Percentiles rank a stretch among this genome's conserved stretches.
phyloP scores from a whole-genome alignment of 2,113 vertebrate genomes.

The Gallinago undulata region DNA sequence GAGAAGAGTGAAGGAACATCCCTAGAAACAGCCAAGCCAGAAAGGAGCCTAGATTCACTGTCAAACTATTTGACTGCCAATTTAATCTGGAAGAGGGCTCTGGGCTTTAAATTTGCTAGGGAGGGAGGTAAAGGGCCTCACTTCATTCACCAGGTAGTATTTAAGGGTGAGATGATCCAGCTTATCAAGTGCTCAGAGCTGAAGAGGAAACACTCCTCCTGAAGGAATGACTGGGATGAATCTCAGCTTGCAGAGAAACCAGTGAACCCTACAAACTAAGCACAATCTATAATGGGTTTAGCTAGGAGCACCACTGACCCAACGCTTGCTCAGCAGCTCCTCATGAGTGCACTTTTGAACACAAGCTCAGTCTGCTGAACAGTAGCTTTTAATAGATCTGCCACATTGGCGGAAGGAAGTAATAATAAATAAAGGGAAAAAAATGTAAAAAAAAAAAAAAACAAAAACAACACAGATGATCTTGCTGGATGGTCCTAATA shows the following conservation, averaged over 20 bases:
- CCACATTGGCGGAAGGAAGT: not conserved
- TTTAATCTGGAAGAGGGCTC: not conserved
- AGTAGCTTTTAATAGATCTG: not conserved
- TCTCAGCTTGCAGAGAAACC: not conserved
- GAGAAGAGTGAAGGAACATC: not conserved
- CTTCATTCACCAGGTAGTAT: not conserved
- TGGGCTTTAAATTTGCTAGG: not conserved
- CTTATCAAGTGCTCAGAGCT: not conserved
- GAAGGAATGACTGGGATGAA: not conserved
- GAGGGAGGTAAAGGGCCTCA: not conserved
- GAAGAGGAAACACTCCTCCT: not conserved
- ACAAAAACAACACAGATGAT: not conserved
- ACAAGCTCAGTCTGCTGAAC: not conserved
- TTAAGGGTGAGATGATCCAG: not conserved
- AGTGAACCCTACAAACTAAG: not conserved
- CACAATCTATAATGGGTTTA: not conserved
- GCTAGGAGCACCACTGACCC: not conserved
- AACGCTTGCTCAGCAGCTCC: not conserved
- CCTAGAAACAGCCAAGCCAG: not conserved
- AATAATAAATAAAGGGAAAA: not conserved
- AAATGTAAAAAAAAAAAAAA: not conserved
- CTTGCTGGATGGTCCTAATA: not conserved
- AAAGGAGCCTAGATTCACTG: not conserved
- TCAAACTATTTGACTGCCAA: not conserved
- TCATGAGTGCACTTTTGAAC: not conserved